A percentile compares a stretch with the other conserved stretches of the same genome.
Evolutionary conservation across 2,113 vertebrate genomes (phyloP).

Genomic region (Hydrolagus affinis): DNA sequence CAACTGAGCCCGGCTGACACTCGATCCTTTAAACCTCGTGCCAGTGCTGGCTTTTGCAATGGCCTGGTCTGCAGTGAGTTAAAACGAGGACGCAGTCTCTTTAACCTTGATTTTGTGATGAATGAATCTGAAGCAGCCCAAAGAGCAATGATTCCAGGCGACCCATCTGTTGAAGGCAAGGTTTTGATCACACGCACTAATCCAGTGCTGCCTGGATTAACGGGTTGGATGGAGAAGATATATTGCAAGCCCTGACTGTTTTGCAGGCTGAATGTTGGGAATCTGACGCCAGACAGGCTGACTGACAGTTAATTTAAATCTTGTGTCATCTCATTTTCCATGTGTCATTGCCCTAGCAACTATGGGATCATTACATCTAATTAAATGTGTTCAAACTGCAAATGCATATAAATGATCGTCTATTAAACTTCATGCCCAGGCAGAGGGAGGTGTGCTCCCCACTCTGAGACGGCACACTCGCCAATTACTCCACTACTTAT

Average conservation of each 20-base stretch:
- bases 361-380: slow-evolving; percentile 31
- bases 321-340: slow-evolving; percentile 32
- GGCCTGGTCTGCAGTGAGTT: neutral
- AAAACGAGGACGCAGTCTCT: slow-evolving; percentile 7
- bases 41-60: too few species aligned
- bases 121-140: slow-evolving; percentile 19
- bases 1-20: neutral
- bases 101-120: slow-evolving; percentile 31
- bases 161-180: slow-evolving; percentile 27
- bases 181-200: neutral
- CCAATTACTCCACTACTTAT: neutral
- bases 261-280: too few species aligned
- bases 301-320: slow-evolving; percentile 33
- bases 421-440: neutral
- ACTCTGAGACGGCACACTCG: neutral
- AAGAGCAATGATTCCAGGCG: slow-evolving; percentile 20
- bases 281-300: neutral
- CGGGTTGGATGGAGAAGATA: slow-evolving; percentile 11
- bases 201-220: slow-evolving; percentile 28
- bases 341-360: slow-evolving; percentile 31
- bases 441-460: neutral
- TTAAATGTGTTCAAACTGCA: slow-evolving; percentile 32
- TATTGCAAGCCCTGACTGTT: neutral
- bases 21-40: neutral
- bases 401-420: slow-evolving; percentile 30